Base-by-base conservation (phyloP, 1,140 invertebrate species). In the Eriocheir sinensis region DNA sequence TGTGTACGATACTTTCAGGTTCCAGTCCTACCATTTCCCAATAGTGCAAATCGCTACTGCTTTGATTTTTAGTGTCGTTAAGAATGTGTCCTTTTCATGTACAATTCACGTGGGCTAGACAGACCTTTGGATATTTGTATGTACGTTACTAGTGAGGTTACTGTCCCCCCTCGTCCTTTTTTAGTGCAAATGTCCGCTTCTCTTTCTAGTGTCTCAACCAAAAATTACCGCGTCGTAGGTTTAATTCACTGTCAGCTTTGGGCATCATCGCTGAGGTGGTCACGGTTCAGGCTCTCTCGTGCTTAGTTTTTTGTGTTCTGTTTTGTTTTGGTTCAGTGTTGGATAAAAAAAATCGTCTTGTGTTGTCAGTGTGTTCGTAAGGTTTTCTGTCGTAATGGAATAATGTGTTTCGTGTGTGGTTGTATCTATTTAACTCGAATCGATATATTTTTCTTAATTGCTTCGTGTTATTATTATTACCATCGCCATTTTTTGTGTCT, bases 171-270 rank as follows among this genome's bases (percentile, higher is more conserved):
- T n/a, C n/a, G 27, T n/a, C 27, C 0, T 6, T 72, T 72, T n/a
- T 72, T 72, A 72, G 60, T 72, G 60, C 60, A 72, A 72, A 72
- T 72, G 60, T 4, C 27, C 8, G 60, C 60, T 72, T 72, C n/a
- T 72, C 60, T 72, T 27, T 72, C 60, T 72, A 72, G 60, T 72
- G 60, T 72, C 60, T 72, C 60, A 72, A 72, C 60, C 60, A 72
- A 72, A 72, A 72, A 72, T 4, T 21, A 72, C n/a, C 60, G 60
- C 60, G 21, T 72, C n/a, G n/a, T 72, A 72, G 60, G 27, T 72
- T n/a, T 72, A 72, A n/a, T 12, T 27, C n/a, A n/a, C n/a, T 72
- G 12, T 4, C 60, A n/a, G 60, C 60, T 21, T n/a, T 3, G 60
- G n/a, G 60, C 60, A 72, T 72, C 60, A 72, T 72, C 60, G n/a